Evolutionary conservation across 2,113 vertebrate genomes (phyloP), one percentile per base, ranked within the genome.

Genomic region (Edolisoma coerulescens): DNA sequence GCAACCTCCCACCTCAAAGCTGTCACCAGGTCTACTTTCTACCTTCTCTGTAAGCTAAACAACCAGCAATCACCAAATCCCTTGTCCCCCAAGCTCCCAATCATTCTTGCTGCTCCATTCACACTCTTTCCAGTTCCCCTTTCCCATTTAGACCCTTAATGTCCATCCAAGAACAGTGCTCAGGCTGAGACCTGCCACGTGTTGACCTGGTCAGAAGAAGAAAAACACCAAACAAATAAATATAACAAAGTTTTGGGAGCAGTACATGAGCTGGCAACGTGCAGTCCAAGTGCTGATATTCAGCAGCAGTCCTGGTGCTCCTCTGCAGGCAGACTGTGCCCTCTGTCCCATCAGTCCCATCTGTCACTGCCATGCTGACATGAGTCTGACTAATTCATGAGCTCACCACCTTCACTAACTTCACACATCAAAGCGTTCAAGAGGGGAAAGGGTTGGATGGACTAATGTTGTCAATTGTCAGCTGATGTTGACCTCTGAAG

Each of bases 281-380:
- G 35, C 39, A 41, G 73, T 44, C 41, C 37, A 35, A 32, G 35
- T 35, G 16, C 1, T 54, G 6, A 35, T 13, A 68, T 7, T 63
- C 68, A 60, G 22, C 3, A 8, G 68, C 28, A 24, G 19, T 9
- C 53, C 14, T 20, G 35, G 39, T 42, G 53, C 47, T 76, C 24
- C 63, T 64, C 44, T 32, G 17, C 0, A 0, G 15, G 35, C 22
- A 23, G n/a, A 24, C 33, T 35, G 42, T 5, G 3, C 20, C 20
- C 52, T 44, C 50, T 67, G 47, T 63, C 32, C 56, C 67, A 12
- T 42, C 22, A 35, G 11, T 45, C n/a, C 71, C 52, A 67, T 41
- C 10, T 37, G 67, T 68, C 81, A n/a, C 68, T 60, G 76, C 57
- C 76, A 49, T 24, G 41, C 60, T 44, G 28, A 53, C 44, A 49